Evolutionary conservation across 2,888 invertebrate genomes (phyloP), one percentile per base, ranked within the genome.

Genomic region (Galeruca laticollis): DNA sequence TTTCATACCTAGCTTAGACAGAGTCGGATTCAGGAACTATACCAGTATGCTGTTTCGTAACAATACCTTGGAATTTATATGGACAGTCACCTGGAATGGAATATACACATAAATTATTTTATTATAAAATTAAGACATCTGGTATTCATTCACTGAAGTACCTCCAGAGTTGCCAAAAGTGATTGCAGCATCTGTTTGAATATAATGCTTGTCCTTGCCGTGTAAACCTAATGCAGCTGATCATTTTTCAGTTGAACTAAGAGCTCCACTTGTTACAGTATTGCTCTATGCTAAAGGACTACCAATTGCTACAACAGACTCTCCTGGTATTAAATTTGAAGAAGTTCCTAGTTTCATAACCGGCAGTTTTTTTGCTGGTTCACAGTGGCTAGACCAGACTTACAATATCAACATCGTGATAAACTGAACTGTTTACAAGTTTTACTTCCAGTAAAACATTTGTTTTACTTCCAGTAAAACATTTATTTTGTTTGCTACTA

Each of bases 221-320:
- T n/a, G n/a, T n/a, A n/a, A 64, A 70, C 77, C 77, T 40, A 0
- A 97, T 97, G 0, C 97, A 96, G 1, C 97, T 0, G 92, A 90
- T 6, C 85, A 93, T 84, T 87, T 88, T 85, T 87, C 94, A 63
- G 88, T 87, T 84, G 84, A 84, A 74, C 85, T 85, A 2, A 98
- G 73, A 1, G 98, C 94, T 2, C 98, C 98, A 6, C 94, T 92
- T 0, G 98, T 97, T 8, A 97, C 95, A 0, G 97, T 95, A 80
- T 98, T 98, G 80, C 93, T 94, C 21, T 98, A 86, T 0, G 95
- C 89, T 49, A 98, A 84, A 0, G 98, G 98, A 81, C 96, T 96
- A 11, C 98, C 98, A 84, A 98, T 90, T 0, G 98, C 98, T 2
- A 98, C 94, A 8, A 97, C 94, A 91, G 94, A 98, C 87, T 98